A percentile compares a stretch with the other conserved stretches of the same genome.
phyloP scores from a whole-genome alignment of 30 jellyfish, hydroid and myxozoan species.

The Rhopilema esculentum region DNA sequence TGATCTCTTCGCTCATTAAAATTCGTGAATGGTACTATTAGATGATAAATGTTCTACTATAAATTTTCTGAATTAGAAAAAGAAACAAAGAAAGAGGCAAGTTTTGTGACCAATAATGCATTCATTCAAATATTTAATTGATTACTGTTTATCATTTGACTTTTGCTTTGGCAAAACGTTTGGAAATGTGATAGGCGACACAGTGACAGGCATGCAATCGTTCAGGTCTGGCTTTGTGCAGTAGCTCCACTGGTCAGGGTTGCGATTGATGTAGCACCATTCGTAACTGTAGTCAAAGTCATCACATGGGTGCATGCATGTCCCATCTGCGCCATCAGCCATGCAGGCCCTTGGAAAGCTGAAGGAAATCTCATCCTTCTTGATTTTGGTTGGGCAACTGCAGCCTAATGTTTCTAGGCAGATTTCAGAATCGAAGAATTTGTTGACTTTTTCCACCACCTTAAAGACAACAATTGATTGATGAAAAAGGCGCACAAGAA shows the following conservation, averaged over 20 bases:
- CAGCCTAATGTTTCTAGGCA: conserved; percentile 14
- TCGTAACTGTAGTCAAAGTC: conserved; percentile 14
- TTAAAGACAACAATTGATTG: neutral
- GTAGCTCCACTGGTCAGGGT: neutral
- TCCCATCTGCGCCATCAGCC: neutral
- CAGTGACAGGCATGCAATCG: conserved; percentile 7
- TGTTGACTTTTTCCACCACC: conserved; percentile 27
- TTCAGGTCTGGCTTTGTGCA: neutral
- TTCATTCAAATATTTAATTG: neutral
- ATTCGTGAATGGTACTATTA: no score
- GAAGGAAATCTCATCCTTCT: conserved; percentile 4
- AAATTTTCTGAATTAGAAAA: neutral
- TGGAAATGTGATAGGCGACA: conserved; percentile 4
- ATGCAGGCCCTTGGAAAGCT: conserved; percentile 3
- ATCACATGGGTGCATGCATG: conserved; percentile 29
- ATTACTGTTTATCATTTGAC: neutral
- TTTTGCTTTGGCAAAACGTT: conserved; percentile 17
- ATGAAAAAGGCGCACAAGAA: no score
- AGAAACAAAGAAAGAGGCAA: neutral
- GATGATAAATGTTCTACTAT: neutral
- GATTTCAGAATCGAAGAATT: conserved; percentile 17
- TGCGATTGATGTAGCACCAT: conserved; percentile 18
- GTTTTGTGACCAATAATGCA: neutral
- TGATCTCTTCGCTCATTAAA: no score
- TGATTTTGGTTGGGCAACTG: conserved; percentile 2